phyloP scores from a whole-genome alignment of 1,140 invertebrate species.

The Mylabris phalerata region DNA sequence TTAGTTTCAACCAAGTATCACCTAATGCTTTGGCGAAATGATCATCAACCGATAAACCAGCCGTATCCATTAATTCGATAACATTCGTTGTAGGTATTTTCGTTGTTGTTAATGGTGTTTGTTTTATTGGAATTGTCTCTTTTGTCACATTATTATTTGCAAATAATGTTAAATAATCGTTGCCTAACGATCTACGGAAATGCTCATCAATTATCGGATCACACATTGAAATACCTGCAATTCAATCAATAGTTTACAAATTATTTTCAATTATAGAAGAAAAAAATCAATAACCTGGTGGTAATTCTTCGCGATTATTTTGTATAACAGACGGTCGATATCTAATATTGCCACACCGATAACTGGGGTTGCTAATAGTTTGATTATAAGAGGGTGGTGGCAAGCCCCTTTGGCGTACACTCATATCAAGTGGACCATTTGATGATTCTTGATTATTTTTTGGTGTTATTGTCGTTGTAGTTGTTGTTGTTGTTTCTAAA shows the following conservation, averaged over 20 bases:
- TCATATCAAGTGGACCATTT: conserved; percentile 50
- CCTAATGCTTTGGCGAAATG: conserved; percentile 94
- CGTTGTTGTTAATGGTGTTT: conserved; percentile 39
- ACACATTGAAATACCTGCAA: conserved; percentile 59
- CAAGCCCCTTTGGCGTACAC: conserved; percentile 45
- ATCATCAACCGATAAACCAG: conserved; percentile 68
- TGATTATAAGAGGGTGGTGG: conserved; percentile 48
- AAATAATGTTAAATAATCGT: conserved; percentile 78
- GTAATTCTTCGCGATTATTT: conserved; percentile 33
- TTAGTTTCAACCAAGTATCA: conserved; percentile 84
- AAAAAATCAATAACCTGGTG: conserved; percentile 31
- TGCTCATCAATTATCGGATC: conserved; percentile 94
- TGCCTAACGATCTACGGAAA: conserved; percentile 85
- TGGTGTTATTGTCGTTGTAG: background rate
- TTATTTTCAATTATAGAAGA: background rate
- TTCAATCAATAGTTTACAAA: conserved; percentile 2
- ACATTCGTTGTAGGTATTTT: conserved; percentile 26
- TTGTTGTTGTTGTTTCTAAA: conserved; percentile 25
- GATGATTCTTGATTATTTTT: background rate
- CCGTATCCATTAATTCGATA: conserved; percentile 36
- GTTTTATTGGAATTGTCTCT: conserved; percentile 42
- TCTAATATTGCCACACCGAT: conserved; percentile 38
- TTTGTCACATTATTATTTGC: conserved; percentile 44
- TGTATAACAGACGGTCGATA: conserved; percentile 34
- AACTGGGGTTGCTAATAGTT: conserved; percentile 46